Conservation (phyloP, 2,888 invertebrate species). For the Tetranychus piercei region DNA sequence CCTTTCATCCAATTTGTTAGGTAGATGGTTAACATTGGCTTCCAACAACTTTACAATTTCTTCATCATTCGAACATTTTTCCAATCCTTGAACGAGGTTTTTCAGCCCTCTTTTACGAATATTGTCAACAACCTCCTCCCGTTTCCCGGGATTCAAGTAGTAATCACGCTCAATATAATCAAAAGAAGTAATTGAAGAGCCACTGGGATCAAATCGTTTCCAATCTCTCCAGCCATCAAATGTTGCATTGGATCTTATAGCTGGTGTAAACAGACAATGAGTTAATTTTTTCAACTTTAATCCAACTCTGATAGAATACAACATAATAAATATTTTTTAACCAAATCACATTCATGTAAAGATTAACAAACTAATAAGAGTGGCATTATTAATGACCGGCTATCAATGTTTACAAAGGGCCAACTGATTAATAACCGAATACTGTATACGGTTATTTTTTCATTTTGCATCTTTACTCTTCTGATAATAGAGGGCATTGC, state of each 20-base stretch:
- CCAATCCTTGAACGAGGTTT: not conserved
- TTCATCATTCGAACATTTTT: not conserved
- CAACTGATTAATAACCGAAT: too few species aligned
- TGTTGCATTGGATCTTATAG: not conserved
- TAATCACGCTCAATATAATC: not conserved
- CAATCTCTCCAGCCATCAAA: not conserved
- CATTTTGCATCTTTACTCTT: too few species aligned
- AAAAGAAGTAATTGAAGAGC: not conserved
- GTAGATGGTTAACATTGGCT: slow-evolving; percentile 4
- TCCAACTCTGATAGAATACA: not conserved
- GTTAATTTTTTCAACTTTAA: not conserved
- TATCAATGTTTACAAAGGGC: not conserved
- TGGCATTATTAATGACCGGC: not conserved
- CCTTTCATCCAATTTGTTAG: slow-evolving; percentile 11
- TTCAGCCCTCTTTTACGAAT: not conserved
- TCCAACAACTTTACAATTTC: not conserved
- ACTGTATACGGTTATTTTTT: too few species aligned
- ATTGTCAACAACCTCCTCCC: not conserved
- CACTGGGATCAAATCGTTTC: not conserved
- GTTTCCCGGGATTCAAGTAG: not conserved
- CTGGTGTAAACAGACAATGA: not conserved
- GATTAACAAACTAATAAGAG: not conserved
- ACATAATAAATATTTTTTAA: not conserved
- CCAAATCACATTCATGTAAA: not conserved
- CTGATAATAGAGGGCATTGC: too few species aligned